Percentiles rank a stretch among this genome's conserved stretches.
These are phyloP conservation scores for Patella ulyssiponensis DNA, from an alignment of 2,888 invertebrate species.

Conservation along the genomic window DNA sequence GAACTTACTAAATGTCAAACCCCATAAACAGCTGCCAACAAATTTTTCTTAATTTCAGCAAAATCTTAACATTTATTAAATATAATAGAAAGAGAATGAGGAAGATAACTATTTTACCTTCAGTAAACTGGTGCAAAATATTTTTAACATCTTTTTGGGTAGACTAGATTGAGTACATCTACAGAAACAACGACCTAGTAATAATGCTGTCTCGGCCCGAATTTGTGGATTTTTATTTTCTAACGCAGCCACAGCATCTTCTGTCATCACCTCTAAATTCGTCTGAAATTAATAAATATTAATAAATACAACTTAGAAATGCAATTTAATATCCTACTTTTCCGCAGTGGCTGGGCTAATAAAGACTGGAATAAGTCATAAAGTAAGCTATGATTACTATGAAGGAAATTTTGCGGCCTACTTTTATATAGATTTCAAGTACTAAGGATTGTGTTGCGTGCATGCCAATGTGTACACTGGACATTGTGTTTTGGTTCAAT, in stretches of 20 bases:
- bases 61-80: not conserved
- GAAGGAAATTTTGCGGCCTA: too few relatives aligned
- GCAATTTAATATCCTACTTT: too few relatives aligned
- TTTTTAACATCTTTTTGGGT: slow-evolving; percentile 91
- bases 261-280: slow-evolving; percentile 76
- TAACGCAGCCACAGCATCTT: slow-evolving; percentile 88
- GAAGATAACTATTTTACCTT: slow-evolving; percentile 74
- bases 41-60: not conserved
- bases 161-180: slow-evolving; percentile 83
- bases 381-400: too few relatives aligned
- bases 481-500: too few relatives aligned
- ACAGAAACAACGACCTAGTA: slow-evolving; percentile 87
- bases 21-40: too few relatives aligned
- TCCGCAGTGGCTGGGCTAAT: too few relatives aligned
- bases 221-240: slow-evolving; percentile 76
- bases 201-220: slow-evolving; percentile 77
- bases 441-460: too few relatives aligned
- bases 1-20: too few relatives aligned
- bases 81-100: not conserved
- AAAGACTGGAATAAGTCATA: too few relatives aligned
- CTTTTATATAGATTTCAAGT: too few relatives aligned
- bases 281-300: slow-evolving; percentile 76
- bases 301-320: not conserved
- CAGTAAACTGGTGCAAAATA: slow-evolving; percentile 82
- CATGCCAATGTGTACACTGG: too few relatives aligned